Evolutionary conservation across 2,888 invertebrate species (phyloP), one percentile per base, ranked within the genome.

Genomic region (Timandra comae): DNA sequence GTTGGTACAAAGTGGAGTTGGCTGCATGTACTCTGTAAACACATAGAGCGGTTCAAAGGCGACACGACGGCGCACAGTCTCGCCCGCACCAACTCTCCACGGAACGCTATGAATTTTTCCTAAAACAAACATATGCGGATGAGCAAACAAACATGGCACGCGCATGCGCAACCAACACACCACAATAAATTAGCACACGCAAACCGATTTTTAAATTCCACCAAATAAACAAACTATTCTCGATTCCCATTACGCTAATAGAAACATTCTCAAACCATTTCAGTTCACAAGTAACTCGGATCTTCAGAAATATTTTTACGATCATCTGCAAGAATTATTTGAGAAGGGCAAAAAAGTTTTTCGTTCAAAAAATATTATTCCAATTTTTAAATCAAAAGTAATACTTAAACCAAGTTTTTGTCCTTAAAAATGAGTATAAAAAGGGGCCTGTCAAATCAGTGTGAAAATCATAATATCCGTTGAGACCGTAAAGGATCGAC

Each of bases 41-140:
- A 60, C 37, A 51, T 46, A 49, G 51, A 52, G 42, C 49, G 59
- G 69, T 72, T 77, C 75, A 78, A 76, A 77, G 71, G 59, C 55
- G 52, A 52, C 57, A 45, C 35, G 27, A 3, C 29, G 29, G 12
- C 19, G 28, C 16, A 41, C 45, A 50, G 44, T 47, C 55, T 50
- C 46, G 54, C 56, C 53, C 54, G 58, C 55, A 54, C 59, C 52
- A 57, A 65, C 67, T 69, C 68, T 68, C 60, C 50, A 56, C 63
- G 61, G 62, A 70, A 59, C 63, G 67, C 67, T 61, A 70, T 74
- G 74, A 69, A 68, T 76, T 78, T 75, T 75, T 75, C 70, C 61
- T 70, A 73, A 76, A 76, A 73, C 72, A 78, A 78, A 79, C 77
- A 76, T 49, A 57, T 57, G 47, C 44, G 59, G 57, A 51, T 55